These are phyloP conservation scores for Bucco capensis DNA, from an alignment of 2,113 vertebrate species.

Conservation along the genomic window DNA sequence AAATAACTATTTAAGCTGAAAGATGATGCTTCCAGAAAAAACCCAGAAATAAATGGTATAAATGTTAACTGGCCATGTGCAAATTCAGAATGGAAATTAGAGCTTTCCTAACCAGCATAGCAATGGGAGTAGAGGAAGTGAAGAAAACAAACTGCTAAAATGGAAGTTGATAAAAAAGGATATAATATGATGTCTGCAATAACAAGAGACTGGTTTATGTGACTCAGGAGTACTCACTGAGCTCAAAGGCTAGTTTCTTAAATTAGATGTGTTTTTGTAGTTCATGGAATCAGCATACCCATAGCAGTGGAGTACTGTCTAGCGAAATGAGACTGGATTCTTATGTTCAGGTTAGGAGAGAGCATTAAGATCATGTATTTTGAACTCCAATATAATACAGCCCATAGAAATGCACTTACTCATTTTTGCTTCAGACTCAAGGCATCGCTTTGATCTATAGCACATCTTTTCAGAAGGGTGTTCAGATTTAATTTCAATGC, in stretches of 20 bases:
- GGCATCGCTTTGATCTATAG: conserved; percentile 18
- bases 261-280: neutral
- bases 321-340: neutral
- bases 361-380: neutral
- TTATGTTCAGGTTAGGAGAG: conserved; percentile 3
- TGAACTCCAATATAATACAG: neutral
- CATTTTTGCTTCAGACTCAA: neutral
- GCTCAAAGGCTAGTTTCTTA: neutral
- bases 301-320: neutral
- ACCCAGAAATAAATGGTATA: neutral
- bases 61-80: neutral
- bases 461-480: conserved; percentile 16
- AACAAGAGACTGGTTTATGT: neutral
- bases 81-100: neutral
- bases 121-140: neutral
- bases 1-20: neutral
- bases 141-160: neutral
- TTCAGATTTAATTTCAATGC: conserved; percentile 27
- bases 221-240: neutral
- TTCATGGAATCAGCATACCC: neutral
- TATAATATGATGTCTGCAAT: neutral
- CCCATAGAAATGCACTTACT: neutral
- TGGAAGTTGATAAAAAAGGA: neutral
- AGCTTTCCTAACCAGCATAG: neutral
- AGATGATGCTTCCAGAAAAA: neutral